A percentile compares a stretch with the other conserved stretches of the same genome.
Conservation (phyloP, 2,888 invertebrate genomes). For the Mesochorus sp. region DNA sequence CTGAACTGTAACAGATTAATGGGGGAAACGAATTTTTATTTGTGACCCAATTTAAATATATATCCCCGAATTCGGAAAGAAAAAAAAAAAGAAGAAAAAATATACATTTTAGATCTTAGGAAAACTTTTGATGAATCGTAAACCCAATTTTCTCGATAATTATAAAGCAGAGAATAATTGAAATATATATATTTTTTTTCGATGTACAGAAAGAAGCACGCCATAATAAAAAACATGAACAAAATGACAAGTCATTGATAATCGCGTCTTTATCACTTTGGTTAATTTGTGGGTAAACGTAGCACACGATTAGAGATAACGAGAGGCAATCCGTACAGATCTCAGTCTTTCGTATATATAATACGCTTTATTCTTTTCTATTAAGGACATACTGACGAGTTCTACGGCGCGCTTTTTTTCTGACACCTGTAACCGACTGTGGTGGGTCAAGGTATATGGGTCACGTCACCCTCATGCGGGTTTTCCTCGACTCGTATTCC, state of each 20-base stretch:
- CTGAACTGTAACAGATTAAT: not conserved
- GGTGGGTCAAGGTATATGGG: constrained; percentile 81
- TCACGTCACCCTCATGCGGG: constrained; percentile 81
- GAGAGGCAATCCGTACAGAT: not conserved
- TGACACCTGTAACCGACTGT: constrained; percentile 73
- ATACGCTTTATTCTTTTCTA: constrained; percentile 14
- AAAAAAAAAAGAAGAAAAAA: not conserved
- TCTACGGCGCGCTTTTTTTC: constrained; percentile 50
- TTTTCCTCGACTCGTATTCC: constrained; percentile 62
- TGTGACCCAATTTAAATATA: constrained; percentile 8
- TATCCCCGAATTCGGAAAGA: not conserved
- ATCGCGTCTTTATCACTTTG: not conserved
- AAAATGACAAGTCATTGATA: not conserved
- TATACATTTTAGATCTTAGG: not conserved
- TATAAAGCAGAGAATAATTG: too few species aligned
- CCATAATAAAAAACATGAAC: not conserved
- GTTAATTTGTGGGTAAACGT: constrained; percentile 34
- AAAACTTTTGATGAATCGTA: too few species aligned
- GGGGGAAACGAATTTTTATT: constrained; percentile 22
- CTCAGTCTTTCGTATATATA: not conserved
- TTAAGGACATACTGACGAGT: constrained; percentile 29
- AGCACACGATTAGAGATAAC: constrained; percentile 2
- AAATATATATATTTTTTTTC: too few species aligned
- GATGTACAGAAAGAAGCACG: too few species aligned
- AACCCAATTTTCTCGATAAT: too few species aligned